phyloP scores from a whole-genome alignment of 1,140 invertebrate genomes.

The Aporrectodea caliginosa region DNA sequence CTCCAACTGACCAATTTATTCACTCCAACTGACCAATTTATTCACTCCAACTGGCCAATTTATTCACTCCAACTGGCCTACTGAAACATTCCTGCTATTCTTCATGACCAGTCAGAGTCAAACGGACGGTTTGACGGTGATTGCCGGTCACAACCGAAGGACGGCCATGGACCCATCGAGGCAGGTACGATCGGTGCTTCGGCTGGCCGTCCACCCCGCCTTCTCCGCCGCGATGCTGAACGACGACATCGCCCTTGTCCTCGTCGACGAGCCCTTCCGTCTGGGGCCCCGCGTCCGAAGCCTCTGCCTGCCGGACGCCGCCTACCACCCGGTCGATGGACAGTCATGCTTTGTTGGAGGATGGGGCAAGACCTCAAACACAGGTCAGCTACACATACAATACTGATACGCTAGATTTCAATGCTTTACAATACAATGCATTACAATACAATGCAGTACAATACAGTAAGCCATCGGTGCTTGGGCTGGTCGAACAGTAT shows the following conservation, averaged over 20 bases:
- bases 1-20: no score
- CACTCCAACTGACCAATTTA: no score
- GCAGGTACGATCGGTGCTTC: constrained; percentile 35
- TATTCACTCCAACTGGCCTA: no score
- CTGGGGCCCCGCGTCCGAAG: constrained; percentile 80
- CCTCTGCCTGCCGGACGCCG: constrained; percentile 76
- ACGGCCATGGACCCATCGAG: neutral
- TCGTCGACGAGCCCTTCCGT: constrained; percentile 81
- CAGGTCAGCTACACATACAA: no score
- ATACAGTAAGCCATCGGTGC: no score
- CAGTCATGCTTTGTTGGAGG: constrained; percentile 12
- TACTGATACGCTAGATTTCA: no score
- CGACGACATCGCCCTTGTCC: constrained; percentile 83
- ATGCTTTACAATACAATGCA: neutral
- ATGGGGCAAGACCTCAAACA: constrained; percentile 9
- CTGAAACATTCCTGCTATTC: no score
- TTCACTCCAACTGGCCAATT: no score
- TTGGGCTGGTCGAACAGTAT: no score
- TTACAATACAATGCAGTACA: no score
- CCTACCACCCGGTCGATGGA: neutral
- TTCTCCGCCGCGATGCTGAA: constrained; percentile 81
- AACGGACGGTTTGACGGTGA: constrained; percentile 80
- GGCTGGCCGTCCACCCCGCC: constrained; percentile 71
- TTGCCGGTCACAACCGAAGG: constrained; percentile 72
- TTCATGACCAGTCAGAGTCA: no score